Conservation (phyloP, 53 echinoderm and acorn worm species). For the Antedon mediterranea region DNA sequence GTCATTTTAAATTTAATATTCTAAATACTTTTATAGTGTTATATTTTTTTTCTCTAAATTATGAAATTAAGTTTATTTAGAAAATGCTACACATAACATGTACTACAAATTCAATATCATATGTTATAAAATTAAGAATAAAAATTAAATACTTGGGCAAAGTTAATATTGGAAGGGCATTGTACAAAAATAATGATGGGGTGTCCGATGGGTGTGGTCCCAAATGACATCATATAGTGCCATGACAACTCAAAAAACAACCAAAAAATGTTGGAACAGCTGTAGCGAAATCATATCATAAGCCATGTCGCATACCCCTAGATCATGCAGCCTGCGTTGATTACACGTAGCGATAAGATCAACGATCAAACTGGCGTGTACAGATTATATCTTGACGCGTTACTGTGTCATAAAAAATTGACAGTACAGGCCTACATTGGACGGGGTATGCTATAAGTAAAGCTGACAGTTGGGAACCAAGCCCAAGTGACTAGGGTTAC, state of each 20-base stretch:
- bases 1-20: no score
- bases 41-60: no score
- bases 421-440: background rate
- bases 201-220: background rate
- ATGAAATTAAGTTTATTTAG: no score
- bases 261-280: background rate
- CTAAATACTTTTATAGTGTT: no score
- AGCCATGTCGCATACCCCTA: background rate
- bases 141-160: no score
- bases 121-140: no score
- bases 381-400: background rate
- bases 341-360: background rate
- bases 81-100: no score
- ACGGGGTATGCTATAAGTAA: background rate
- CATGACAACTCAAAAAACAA: background rate
- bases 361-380: background rate
- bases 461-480: background rate
- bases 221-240: background rate
- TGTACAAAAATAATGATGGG: no score
- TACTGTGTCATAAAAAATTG: background rate
- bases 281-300: background rate
- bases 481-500: background rate
- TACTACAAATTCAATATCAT: no score
- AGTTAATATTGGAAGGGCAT: no score
- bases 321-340: background rate